A percentile compares a stretch with the other conserved stretches of the same genome.
Conservation (phyloP, 2,113 vertebrate genomes). For the Scalopus aquaticus region DNA sequence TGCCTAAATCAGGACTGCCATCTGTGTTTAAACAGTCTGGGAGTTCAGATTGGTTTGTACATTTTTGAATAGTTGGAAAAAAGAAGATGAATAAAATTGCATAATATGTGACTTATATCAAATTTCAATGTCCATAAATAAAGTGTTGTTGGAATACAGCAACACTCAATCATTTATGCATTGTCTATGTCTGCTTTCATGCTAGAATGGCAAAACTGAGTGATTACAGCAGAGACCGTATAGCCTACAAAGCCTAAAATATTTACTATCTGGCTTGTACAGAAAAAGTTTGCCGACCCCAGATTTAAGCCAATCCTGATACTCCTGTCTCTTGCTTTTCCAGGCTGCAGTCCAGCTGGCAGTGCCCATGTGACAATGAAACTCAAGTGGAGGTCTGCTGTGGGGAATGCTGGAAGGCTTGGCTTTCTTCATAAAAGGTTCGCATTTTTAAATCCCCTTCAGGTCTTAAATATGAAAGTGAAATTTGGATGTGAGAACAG, state of each 20-base stretch:
- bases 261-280: constrained; percentile 53
- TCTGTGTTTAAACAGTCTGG: not conserved
- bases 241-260: not conserved
- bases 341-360: constrained; percentile 65
- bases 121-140: constrained; percentile 5
- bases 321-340: constrained; percentile 62
- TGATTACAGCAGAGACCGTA: not conserved
- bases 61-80: constrained; percentile 24
- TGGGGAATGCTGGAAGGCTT: constrained; percentile 48
- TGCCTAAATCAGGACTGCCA: not conserved
- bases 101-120: not conserved
- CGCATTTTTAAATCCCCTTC: constrained; percentile 46
- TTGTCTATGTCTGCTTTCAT: not conserved
- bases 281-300: not conserved
- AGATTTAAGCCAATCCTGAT: constrained; percentile 48
- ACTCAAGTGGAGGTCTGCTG: constrained; percentile 42
- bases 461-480: constrained; percentile 35
- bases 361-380: constrained; percentile 56
- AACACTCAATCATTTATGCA: not conserved
- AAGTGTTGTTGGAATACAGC: constrained; percentile 32
- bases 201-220: not conserved
- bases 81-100: constrained; percentile 12
- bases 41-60: constrained; percentile 13
- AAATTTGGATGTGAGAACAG: constrained; percentile 6
- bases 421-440: constrained; percentile 42